Base-by-base conservation (phyloP, 2,888 invertebrate species). In the Drosophila acutilabella region DNA sequence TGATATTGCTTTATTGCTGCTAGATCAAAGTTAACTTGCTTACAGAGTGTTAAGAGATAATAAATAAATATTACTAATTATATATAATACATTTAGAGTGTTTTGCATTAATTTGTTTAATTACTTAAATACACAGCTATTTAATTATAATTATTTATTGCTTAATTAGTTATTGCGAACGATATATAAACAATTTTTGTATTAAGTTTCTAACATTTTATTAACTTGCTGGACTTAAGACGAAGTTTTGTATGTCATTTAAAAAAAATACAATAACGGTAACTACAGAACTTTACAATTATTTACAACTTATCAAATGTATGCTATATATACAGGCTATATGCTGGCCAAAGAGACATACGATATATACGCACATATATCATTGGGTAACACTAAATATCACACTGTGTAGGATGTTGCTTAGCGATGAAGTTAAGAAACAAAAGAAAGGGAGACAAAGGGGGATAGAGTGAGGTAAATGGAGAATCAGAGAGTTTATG, bases 401-500 rank as follows among this genome's bases (percentile, higher is more conserved):
- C 91, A 91, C 91, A 91, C 91, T 90, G 90, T 83, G 90, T 91
- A 91, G 91, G 91, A 91, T 91, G 83, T 83, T 83, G 72, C 80
- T 81, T 81, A 88, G 79, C 87, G 83, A 76, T 74, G 67, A 73
- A 64, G 60, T 62, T 56, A 20, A 26, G 38, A 45, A 20, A 54
- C 20, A 14, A 41, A n/a, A 78, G 71, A 72, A 23, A 14, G 62
- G 73, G 64, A 69, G 68, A 59, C 77, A 69, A 75, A 8, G 30
- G 40, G 10, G 38, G 11, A 50, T 4, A 38, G 38, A 6, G 69
- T 75, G 36, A 78, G 71, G 72, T 13, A 36, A 65, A 71, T 62
- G 68, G 67, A 64, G 76, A 66, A 74, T 2, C 7, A 53, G 16
- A 41, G 13, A 53, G 30, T 30, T 30, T 6, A 8, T 16, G 70